Evolutionary conservation across 2,113 vertebrate species (phyloP), one percentile per base, ranked within the genome.

Genomic region (Lamprologus tigripictilis): DNA sequence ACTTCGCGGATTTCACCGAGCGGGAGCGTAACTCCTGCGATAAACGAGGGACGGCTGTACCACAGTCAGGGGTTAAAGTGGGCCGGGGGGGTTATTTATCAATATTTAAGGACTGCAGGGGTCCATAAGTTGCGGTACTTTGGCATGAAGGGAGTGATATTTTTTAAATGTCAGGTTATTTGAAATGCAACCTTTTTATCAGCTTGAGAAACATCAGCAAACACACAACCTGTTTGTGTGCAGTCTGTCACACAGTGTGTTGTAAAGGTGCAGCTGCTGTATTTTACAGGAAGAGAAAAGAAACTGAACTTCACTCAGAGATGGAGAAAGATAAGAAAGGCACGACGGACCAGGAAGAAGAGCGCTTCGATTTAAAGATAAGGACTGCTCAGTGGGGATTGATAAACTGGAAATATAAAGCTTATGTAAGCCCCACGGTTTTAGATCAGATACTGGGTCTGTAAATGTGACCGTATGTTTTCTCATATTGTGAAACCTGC

Each of bases 1-100:
- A 53, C 19, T 53, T 21, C 0, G 9, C 0, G 9, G 51, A 53
- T 53, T 53, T 53, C 51, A 53, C 5, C 2, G 5, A 11, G 9
- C 1, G 1, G 51, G 53, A 54, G 10, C 2, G 0, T 21, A 54
- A 21, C 9, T 21, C 51, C n/a, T 1, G 1, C 51, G 1, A 21
- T 12, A 54, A 54, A 54, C 51, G 10, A 54, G 3, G n/a, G n/a
- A 54, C 3, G 1, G 10, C n/a, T 55, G 53, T 55, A 12, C 21
- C 53, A 55, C 21, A 55, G 53, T 55, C 53, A 23, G 53, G 53
- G 53, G 21, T 8, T 55, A 55, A 55, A 55, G 53, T 55, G 53
- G 21, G 53, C 21, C 6, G 6, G 8, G 3, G n/a, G 53, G 21
- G 1, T 4, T 54, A 23, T 55, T 7, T 3, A 55, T 23, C n/a